Evolutionary conservation across 92 coral and sea anemone species (phyloP).

Genomic region (Zoanthus sociatus): DNA sequence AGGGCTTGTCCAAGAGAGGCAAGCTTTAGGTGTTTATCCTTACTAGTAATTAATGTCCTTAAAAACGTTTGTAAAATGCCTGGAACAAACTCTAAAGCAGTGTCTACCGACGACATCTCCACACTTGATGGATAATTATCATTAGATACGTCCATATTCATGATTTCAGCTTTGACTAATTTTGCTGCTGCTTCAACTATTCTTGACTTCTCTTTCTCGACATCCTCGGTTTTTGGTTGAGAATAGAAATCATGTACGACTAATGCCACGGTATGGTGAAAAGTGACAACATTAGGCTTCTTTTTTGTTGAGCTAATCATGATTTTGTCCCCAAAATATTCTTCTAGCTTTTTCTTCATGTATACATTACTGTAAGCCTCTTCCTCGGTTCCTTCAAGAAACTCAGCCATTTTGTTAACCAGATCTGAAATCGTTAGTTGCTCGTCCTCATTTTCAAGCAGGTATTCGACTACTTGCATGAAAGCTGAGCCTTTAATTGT

Average conservation of each 20-base stretch:
- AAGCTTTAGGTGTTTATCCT: no score
- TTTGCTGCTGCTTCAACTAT: no score
- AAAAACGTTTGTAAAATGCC: no score
- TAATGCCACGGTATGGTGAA: not conserved
- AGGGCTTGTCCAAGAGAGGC: no score
- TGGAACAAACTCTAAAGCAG: no score
- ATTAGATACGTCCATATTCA: not conserved
- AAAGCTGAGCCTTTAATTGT: slow-evolving; percentile 39
- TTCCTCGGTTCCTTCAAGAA: slow-evolving; percentile 47
- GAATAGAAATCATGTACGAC: no score
- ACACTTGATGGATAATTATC: not conserved
- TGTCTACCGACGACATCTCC: no score
- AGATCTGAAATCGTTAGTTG: not conserved
- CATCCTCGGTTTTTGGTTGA: no score
- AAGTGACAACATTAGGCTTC: slow-evolving; percentile 58
- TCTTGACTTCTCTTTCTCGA: no score
- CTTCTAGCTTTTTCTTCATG: slow-evolving; percentile 63
- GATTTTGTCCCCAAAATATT: slow-evolving; percentile 67
- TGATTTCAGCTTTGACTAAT: not conserved
- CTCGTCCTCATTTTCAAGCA: slow-evolving; percentile 60
- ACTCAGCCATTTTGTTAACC: slow-evolving; percentile 6
- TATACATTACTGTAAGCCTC: slow-evolving; percentile 51
- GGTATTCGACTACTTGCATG: slow-evolving; percentile 48
- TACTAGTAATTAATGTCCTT: no score
- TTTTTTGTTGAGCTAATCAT: slow-evolving; percentile 14